Percentiles rank a stretch among this genome's conserved stretches.
Conservation (phyloP, 2,113 vertebrate species). For the Choloepus hoffmanni region DNA sequence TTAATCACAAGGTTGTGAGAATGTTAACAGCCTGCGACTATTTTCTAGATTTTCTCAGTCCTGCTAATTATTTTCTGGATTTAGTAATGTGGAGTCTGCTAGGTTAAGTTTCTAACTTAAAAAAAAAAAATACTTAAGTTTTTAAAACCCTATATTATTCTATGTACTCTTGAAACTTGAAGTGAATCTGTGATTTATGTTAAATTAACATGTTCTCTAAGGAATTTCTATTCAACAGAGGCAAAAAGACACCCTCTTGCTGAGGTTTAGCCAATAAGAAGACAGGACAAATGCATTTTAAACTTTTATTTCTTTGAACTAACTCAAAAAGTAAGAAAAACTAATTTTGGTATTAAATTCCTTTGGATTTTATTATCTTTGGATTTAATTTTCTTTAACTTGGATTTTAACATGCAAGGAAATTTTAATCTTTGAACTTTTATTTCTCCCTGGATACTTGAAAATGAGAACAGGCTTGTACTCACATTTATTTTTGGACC, state of each 20-base stretch:
- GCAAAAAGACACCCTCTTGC: neutral
- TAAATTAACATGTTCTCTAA: neutral
- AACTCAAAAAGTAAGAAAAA: neutral
- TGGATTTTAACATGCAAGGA: neutral
- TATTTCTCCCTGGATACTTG: neutral
- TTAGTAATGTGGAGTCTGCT: neutral
- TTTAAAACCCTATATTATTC: neutral
- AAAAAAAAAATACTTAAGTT: neutral
- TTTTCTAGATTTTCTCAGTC: neutral
- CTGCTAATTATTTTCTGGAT: neutral
- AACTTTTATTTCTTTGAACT: neutral
- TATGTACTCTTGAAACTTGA: neutral
- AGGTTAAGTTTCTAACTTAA: neutral
- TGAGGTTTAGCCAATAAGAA: neutral
- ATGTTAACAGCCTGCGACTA: neutral
- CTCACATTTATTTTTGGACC: neutral
- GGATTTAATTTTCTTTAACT: neutral
- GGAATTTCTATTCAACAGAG: neutral
- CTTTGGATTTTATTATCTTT: conserved; percentile 33
- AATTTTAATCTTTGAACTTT: neutral
- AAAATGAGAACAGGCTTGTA: neutral
- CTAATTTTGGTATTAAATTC: conserved; percentile 5
- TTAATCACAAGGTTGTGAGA: neutral
- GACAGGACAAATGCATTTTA: neutral
- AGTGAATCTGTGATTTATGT: neutral